A percentile compares a stretch with the other conserved stretches of the same genome.
Evolutionary conservation across 2,888 invertebrate genomes (phyloP).

Genomic region (Acleris sparsana): DNA sequence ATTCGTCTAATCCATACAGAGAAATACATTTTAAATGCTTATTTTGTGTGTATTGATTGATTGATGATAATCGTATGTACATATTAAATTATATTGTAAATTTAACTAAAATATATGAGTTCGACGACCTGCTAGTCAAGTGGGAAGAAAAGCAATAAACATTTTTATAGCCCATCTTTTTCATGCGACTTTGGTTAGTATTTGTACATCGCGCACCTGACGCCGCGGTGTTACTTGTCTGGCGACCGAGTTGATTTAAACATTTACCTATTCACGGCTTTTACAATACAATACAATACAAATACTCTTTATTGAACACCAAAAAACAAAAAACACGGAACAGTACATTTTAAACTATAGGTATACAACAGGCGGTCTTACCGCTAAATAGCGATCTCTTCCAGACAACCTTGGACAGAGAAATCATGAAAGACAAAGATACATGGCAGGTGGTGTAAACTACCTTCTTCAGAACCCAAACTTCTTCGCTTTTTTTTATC

Average conservation of each 20-base stretch:
- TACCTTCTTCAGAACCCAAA: too few species aligned
- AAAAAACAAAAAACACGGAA: too few species aligned
- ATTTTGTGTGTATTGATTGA: conserved; percentile 60
- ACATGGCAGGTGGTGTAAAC: too few species aligned
- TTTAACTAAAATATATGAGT: conserved; percentile 68
- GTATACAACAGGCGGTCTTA: too few species aligned
- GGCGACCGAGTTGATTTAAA: conserved; percentile 23
- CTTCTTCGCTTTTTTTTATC: too few species aligned
- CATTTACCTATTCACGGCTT: conserved; percentile 13
- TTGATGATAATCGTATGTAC: conserved; percentile 73
- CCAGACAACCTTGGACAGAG: too few species aligned
- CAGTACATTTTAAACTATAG: too few species aligned
- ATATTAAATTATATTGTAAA: conserved; percentile 75
- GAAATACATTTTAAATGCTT: conserved; percentile 34
- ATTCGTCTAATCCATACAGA: conserved; percentile 33
- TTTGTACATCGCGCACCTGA: conserved; percentile 44
- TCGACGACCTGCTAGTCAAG: conserved; percentile 64
- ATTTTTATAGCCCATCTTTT: conserved; percentile 69
- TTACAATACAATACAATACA: too few species aligned
- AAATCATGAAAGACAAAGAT: too few species aligned
- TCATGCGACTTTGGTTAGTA: conserved; percentile 56
- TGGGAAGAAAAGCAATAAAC: conserved; percentile 77
- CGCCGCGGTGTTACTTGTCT: conserved; percentile 22
- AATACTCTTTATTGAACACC: too few species aligned
- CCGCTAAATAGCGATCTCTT: too few species aligned